phyloP scores from a whole-genome alignment of 1,140 invertebrate genomes.

The Drosophila tropicalis region DNA sequence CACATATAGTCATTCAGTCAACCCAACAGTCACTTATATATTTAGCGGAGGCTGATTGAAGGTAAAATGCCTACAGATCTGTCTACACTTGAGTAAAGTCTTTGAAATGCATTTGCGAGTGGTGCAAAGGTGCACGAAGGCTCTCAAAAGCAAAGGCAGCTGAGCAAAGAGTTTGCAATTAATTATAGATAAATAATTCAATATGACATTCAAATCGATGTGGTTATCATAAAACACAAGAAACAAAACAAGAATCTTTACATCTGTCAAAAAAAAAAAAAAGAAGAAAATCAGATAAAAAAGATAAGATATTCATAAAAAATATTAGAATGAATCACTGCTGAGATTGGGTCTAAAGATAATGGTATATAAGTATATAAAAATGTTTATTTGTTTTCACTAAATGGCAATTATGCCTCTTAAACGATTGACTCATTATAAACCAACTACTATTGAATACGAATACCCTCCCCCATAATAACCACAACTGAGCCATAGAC shows the following conservation, averaged over 20 bases:
- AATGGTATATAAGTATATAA: too few relatives aligned
- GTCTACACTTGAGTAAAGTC: conserved; percentile 46
- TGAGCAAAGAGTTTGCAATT: conserved; percentile 32
- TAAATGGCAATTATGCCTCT: too few relatives aligned
- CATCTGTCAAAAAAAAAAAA: too few relatives aligned
- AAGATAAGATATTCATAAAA: too few relatives aligned
- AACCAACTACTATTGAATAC: not conserved
- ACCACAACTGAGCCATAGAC: not conserved
- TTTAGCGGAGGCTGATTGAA: conserved; percentile 17
- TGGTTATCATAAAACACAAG: not conserved
- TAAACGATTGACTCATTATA: not conserved
- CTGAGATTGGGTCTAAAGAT: too few relatives aligned
- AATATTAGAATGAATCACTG: too few relatives aligned
- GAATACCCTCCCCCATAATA: not conserved
- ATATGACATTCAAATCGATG: conserved; percentile 5
- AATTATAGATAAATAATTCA: not conserved
- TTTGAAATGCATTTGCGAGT: conserved; percentile 9
- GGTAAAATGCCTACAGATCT: not conserved
- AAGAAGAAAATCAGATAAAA: too few relatives aligned
- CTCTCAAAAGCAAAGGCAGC: not conserved
- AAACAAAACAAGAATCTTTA: not conserved
- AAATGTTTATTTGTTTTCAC: too few relatives aligned
- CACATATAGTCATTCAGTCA: conserved; percentile 33
- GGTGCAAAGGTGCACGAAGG: conserved; percentile 28
- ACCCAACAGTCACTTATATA: not conserved